These are phyloP conservation scores for Gymnorhina tibicen DNA, from an alignment of 2,113 vertebrate genomes.

Conservation along the genomic window DNA sequence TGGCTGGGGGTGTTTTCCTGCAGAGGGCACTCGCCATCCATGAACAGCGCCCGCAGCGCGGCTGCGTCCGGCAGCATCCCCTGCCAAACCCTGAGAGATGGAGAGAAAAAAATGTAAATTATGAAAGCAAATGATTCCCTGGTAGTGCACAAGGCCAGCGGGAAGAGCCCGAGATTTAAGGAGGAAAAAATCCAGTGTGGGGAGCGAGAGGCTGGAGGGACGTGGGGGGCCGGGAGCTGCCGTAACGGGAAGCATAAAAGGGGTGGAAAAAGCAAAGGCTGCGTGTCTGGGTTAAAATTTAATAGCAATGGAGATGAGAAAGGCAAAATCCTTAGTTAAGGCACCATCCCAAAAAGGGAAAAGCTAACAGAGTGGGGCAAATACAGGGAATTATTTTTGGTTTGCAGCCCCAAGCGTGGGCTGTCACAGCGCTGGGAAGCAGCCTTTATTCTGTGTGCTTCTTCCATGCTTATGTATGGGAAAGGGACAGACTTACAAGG, in stretches of 20 bases:
- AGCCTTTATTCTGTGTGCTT: constrained; percentile 39
- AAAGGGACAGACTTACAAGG: constrained; percentile 36
- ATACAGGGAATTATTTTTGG: neutral
- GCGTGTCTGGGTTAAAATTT: constrained; percentile 43
- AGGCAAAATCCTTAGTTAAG: constrained; percentile 41
- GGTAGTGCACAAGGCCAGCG: constrained; percentile 37
- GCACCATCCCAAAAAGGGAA: neutral
- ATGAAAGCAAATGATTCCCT: constrained; percentile 69
- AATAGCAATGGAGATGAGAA: constrained; percentile 32
- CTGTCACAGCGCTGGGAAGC: constrained; percentile 7
- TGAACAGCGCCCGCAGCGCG: neutral
- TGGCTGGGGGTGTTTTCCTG: constrained; percentile 42
- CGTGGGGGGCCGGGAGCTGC: neutral
- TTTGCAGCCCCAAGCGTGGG: neutral
- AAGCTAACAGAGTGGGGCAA: neutral
- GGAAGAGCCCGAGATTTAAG: constrained; percentile 49
- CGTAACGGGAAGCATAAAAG: neutral
- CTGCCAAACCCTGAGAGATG: constrained; percentile 3
- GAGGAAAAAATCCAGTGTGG: neutral
- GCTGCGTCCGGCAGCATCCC: neutral
- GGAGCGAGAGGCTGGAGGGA: neutral
- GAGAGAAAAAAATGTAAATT: constrained; percentile 68
- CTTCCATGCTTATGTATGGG: constrained; percentile 20
- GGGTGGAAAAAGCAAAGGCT: neutral
- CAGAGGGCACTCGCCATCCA: constrained; percentile 78